Percentiles rank a stretch among this genome's conserved stretches.
Evolutionary conservation across 2,113 vertebrate genomes (phyloP).

Genomic region (Lagenorhynchus albirostris): DNA sequence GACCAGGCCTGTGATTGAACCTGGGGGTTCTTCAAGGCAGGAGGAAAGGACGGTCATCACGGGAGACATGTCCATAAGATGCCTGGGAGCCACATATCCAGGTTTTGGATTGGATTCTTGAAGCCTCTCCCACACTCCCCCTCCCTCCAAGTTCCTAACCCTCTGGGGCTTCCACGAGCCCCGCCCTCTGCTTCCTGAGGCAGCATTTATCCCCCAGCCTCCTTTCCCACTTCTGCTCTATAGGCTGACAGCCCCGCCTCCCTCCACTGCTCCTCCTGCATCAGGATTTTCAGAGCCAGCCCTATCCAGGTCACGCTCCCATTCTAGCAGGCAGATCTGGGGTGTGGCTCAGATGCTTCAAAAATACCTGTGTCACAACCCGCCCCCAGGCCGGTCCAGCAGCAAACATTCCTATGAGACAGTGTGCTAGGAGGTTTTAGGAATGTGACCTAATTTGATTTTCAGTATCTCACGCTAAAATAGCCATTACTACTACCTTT

Average conservation of each 20-base stretch:
- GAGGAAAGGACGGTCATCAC: not conserved
- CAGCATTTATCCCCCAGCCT: fast-evolving
- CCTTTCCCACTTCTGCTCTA: not conserved
- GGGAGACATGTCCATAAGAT: not conserved
- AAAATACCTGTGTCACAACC: not conserved
- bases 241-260: not conserved
- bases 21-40: not conserved
- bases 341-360: not conserved
- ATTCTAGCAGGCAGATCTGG: not conserved
- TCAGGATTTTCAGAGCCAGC: not conserved
- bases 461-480: not conserved
- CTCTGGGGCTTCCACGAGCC: not conserved
- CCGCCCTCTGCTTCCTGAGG: not conserved
- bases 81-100: not conserved
- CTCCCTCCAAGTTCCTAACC: not conserved
- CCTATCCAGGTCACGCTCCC: too few relatives aligned
- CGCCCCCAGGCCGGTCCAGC: not conserved
- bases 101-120: not conserved
- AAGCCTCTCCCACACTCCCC: not conserved
- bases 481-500: not conserved
- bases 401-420: not conserved
- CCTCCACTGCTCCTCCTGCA: not conserved
- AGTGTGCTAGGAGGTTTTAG: not conserved
- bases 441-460: constrained; percentile 11
- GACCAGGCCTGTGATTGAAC: not conserved